Conservation (phyloP, 2,888 invertebrate genomes). For the Autographa gamma region DNA sequence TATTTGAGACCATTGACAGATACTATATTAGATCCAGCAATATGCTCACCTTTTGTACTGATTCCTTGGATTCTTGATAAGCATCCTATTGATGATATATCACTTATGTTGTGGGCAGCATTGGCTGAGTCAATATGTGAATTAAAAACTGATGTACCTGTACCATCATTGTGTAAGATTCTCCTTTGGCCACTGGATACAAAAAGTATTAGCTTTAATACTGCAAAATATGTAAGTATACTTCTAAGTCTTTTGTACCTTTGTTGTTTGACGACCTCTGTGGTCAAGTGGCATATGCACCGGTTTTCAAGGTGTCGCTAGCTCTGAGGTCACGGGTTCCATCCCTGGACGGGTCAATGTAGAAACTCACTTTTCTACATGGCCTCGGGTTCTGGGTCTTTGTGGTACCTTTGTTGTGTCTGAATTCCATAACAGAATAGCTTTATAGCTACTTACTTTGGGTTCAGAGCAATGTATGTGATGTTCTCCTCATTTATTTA, state of each 20-base stretch:
- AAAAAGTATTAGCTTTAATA: conserved; percentile 54
- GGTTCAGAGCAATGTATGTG: no score
- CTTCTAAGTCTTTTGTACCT: not conserved
- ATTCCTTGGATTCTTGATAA: conserved; percentile 59
- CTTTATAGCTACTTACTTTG: no score
- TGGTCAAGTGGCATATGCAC: no score
- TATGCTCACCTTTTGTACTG: conserved; percentile 36
- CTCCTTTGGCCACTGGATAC: conserved; percentile 75
- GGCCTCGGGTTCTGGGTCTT: no score
- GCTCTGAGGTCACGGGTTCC: no score
- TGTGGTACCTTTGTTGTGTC: no score
- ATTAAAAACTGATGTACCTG: conserved; percentile 41
- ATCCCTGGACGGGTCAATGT: no score
- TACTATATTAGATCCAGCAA: conserved; percentile 57
- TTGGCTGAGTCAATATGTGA: conserved; percentile 66
- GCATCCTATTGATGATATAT: conserved; percentile 58
- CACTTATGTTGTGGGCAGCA: conserved; percentile 73
- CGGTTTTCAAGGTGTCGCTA: no score
- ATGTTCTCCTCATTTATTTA: no score
- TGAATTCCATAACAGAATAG: no score
- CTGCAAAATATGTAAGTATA: conserved; percentile 64
- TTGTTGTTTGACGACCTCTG: no score
- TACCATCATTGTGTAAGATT: conserved; percentile 54
- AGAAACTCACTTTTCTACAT: no score
- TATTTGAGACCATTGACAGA: conserved; percentile 65